Base-by-base conservation (phyloP, 2,797 vertebrate genomes). In the Lacerta bilineata region DNA sequence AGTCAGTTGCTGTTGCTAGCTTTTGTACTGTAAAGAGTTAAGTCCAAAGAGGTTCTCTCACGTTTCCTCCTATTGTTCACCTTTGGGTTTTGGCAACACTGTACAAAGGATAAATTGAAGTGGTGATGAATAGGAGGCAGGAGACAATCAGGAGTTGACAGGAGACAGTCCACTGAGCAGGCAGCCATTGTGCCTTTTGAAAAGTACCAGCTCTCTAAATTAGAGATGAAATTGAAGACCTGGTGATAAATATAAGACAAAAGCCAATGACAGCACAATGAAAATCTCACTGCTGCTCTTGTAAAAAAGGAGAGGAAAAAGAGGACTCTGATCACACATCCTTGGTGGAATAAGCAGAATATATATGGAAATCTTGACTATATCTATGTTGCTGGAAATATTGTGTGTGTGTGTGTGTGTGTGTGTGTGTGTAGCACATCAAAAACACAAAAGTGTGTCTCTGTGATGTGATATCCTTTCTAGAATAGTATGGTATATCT, bases 201-300 rank as follows among this genome's bases (percentile, higher is more conserved):
- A 75, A 87, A 89, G 59, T 77, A 80, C 87, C 93, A 50, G 71
- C 75, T 89, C 90, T 94, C 69, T 90, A 94, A 92, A 90, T 94
- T 91, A 90, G 91, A 95, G 91, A 88, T 86, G 90, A 91, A 91
- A 93, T 80, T 88, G 92, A 94, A 95, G 88, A 87, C 43, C 3
- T 78, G 20, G 75, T 72, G 87, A 89, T 93, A 94, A 93, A 92
- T 92, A 83, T 8, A 91, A 95, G 93, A 91, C 77, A 88, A 92
- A 95, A 94, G 74, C 86, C 90, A 93, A 86, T 81, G 90, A 80
- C 69, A 89, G 64, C 80, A 55, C 39, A 85, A 85, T 11, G 8
- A 90, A 95, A 94, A 82, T 33, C 78, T 90, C 89, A 88, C 43
- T 0, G 0, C 5, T 82, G 75, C 85, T 74, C 43, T 89, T 7